Base-by-base conservation (phyloP, 2,113 vertebrate species). In the Salminus brasiliensis region DNA sequence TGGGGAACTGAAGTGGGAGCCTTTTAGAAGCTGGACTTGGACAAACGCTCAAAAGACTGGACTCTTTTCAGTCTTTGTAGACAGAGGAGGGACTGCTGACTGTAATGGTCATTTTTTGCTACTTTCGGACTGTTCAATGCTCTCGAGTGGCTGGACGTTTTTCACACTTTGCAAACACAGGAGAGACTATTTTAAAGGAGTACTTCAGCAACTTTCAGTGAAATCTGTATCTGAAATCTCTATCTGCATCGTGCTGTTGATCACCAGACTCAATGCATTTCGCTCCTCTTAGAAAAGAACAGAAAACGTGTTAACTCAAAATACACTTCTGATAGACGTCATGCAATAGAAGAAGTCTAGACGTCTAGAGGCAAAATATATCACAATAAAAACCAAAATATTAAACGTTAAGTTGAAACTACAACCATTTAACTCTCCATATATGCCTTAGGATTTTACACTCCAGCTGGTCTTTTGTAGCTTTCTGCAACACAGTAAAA, bases 1-100 rank as follows among this genome's bases (percentile, higher is more conserved):
- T 98, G 97, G 97, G 96, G 96, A 29, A 96, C 95, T 5, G 96
- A 98, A 91, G 96, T 98, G 12, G 97, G 97, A 76, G 96, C 95
- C 0, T 97, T 97, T 80, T 98, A 10, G 89, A 93, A 62, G 41
- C 53, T 43, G 41, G 43, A 70, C 41, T 47, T 71, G 32, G 29
- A 32, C 30, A 32, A 23, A 59, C 11, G 59, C 12, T 72, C 52
- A 41, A n/a, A 29, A 52, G n/a, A 47, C 49, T 73, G 74, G 72
- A 73, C 36, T 71, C 63, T 30, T 55, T 77, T 78, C 78, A 82
- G 80, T 43, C 73, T 60, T 74, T 79, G 52, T 60, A 68, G 41
- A 76, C 62, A 63, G 32, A 55, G 68, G 68, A 72, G 25, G n/a
- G 60, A 53, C 43, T 16, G 32, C 43, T 52, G 53, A 69, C 16